Evolutionary conservation across 2,113 vertebrate genomes (phyloP).

Genomic region (Eidolon helvum): DNA sequence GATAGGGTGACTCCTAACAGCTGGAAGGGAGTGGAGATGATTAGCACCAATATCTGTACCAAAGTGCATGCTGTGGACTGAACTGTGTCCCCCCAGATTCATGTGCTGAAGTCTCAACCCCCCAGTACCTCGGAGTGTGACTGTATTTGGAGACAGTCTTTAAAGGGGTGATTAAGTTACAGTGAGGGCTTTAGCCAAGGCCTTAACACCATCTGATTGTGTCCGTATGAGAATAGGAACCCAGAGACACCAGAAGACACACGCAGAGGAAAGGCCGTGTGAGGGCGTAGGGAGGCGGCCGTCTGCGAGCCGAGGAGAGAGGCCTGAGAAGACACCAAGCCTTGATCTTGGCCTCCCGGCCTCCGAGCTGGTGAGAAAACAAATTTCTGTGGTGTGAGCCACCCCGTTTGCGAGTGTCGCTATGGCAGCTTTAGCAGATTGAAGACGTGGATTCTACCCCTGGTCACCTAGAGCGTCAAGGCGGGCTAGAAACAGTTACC

Average conservation of each 20-base stretch:
- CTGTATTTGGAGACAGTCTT: background rate
- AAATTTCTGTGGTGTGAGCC: background rate
- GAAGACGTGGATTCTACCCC: background rate
- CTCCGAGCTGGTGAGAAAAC: background rate
- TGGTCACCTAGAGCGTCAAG: background rate
- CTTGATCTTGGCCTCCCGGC: background rate
- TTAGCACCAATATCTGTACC: background rate
- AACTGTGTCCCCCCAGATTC: background rate
- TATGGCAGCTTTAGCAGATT: background rate
- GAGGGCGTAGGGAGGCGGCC: rapidly evolving
- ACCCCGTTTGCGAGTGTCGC: background rate
- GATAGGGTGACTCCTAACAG: background rate
- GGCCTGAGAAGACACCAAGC: background rate
- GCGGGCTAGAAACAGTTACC: background rate
- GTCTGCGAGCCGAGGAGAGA: background rate
- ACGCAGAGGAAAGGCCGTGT: background rate
- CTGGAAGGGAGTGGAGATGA: background rate
- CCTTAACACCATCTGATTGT: background rate
- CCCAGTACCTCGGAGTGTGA: background rate
- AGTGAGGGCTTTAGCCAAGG: background rate
- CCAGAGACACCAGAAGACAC: background rate
- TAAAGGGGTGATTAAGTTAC: background rate
- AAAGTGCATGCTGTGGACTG: background rate
- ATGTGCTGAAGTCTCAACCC: background rate
- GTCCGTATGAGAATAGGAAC: background rate